Evolutionary conservation across 2,113 vertebrate species (phyloP).

Genomic region (Pachycephala philippinensis): DNA sequence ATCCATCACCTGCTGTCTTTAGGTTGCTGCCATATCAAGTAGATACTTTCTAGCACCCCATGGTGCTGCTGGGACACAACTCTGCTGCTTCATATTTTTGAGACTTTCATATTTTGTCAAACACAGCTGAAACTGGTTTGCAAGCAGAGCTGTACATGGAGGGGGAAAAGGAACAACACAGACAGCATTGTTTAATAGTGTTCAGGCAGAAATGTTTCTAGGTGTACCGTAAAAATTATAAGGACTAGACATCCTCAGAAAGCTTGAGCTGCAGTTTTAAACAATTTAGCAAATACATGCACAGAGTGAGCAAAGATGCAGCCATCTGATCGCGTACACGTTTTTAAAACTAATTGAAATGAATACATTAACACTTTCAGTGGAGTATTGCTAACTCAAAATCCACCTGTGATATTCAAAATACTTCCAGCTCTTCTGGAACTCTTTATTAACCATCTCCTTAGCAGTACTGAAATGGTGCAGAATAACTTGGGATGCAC

Average conservation of each 20-base stretch:
- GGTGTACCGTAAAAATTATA: background rate
- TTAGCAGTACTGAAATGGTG: background rate
- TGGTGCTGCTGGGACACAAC: background rate
- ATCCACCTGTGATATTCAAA: background rate
- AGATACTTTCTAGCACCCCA: background rate
- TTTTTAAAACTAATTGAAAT: background rate
- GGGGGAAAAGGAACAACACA: background rate
- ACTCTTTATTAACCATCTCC: background rate
- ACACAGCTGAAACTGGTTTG: background rate
- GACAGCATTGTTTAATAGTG: background rate
- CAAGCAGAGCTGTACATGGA: background rate
- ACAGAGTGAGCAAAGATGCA: background rate
- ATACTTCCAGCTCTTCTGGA: background rate
- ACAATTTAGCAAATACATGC: background rate
- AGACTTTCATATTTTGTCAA: background rate
- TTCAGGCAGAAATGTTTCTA: background rate
- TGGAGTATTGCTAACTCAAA: background rate
- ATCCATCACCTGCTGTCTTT: background rate
- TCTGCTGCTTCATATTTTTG: background rate
- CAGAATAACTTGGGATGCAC: background rate
- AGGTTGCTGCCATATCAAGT: background rate
- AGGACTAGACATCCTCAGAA: background rate
- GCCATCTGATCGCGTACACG: background rate
- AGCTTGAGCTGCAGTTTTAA: background rate
- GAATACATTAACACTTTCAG: background rate